Base-by-base conservation (phyloP, 2,113 vertebrate genomes). In the Bubalus kerabau region DNA sequence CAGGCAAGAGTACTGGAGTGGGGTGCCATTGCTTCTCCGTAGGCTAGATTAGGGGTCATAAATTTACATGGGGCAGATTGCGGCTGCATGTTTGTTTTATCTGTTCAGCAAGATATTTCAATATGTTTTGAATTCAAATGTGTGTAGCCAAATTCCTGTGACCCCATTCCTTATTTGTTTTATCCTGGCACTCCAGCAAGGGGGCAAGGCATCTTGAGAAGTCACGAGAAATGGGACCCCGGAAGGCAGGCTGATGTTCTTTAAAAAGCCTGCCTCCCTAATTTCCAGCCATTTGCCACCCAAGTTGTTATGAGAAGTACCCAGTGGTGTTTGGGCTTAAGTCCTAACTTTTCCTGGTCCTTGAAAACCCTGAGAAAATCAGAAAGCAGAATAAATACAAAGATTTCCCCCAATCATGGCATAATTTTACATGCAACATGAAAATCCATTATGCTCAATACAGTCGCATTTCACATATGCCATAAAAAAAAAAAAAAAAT, bases 211-310 rank as follows among this genome's bases (percentile, higher is more conserved):
- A 62, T 43, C 50, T 74, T 52, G 30, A 36, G 12, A 46, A n/a
- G 2, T 36, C 48, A 5, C 0, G 9, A 64, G 8, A 1, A 76
- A 54, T 8, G 19, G 9, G 30, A 43, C 17, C 0, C 15, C 4
- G 1, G 8, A 67, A 76, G 14, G 3, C 17, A 85, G 26, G 5
- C 26, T 32, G 6, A 7, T 3, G 8, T 54, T 26, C 26, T 76
- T 83, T 74, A 24, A 43, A 43, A 62, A 23, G 43, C 16, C 48
- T 59, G 7, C 28, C 46, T 57, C 32, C 24, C 7, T 46, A 19
- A 5, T n/a, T 30, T 46, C 52, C 30, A 36, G 0, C 6, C 6
- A 1, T 67, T 56, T 46, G 6, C 54, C 26, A 67, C 14, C 1
- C 1, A 3, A 43, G 14, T 43, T 57, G 56, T 56, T 76, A 26